Evolutionary conservation across 2,888 invertebrate genomes (phyloP).

Genomic region (Cephus nigrinus): DNA sequence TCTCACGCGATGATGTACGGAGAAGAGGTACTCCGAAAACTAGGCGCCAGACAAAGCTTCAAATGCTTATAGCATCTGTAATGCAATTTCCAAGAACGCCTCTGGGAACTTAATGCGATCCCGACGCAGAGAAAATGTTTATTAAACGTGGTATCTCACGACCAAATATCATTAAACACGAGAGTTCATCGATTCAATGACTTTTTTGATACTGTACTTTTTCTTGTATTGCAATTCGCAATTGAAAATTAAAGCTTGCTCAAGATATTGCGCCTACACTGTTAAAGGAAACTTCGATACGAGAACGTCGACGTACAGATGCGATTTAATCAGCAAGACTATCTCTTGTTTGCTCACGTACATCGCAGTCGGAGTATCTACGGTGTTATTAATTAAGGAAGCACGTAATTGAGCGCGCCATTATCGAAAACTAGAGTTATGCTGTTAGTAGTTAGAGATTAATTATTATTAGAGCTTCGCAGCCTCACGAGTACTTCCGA

Average conservation of each 20-base stretch:
- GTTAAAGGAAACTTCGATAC: background rate
- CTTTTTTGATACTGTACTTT: background rate
- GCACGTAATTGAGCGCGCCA: constrained; percentile 39
- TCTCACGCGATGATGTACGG: background rate
- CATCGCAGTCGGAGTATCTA: constrained; percentile 2
- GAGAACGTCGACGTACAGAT: background rate
- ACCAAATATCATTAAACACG: background rate
- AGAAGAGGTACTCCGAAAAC: background rate
- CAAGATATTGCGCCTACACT: background rate
- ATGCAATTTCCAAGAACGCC: background rate
- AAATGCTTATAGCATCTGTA: background rate
- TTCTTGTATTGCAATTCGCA: background rate
- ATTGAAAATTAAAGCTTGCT: background rate
- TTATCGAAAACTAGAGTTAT: constrained; percentile 40
- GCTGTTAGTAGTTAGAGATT: constrained; percentile 40
- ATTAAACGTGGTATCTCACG: background rate
- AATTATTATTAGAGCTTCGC: constrained; percentile 39
- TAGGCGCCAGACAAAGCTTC: background rate
- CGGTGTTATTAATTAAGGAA: constrained; percentile 39
- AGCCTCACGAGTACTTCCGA: constrained; percentile 24
- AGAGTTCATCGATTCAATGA: background rate
- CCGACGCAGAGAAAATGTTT: background rate
- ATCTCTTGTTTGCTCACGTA: constrained; percentile 11
- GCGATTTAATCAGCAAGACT: constrained; percentile 19
- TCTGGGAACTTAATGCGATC: background rate